phyloP scores from a whole-genome alignment of 1,140 invertebrate genomes.

The Fopius arisanus region DNA sequence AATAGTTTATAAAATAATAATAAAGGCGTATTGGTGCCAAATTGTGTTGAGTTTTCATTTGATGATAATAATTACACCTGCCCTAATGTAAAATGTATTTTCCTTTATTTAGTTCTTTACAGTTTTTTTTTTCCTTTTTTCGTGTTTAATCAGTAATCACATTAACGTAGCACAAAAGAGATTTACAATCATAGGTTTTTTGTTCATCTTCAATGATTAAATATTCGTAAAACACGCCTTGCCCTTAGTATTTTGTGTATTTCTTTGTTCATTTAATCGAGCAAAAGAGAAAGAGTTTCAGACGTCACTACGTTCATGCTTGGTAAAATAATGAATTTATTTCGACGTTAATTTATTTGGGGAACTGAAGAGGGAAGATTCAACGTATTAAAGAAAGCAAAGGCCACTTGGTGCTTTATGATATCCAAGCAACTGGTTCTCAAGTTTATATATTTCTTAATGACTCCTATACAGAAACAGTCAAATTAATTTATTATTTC shows the following conservation, averaged over 20 bases:
- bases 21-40: conserved; percentile 53
- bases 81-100: conserved; percentile 61
- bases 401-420: conserved; percentile 48
- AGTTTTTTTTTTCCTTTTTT: conserved; percentile 54
- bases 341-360: background rate
- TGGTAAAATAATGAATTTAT: conserved; percentile 28
- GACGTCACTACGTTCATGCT: conserved; percentile 52
- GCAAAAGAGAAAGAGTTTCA: conserved; percentile 59
- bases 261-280: conserved; percentile 19
- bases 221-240: conserved; percentile 60
- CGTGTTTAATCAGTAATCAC: conserved; percentile 48
- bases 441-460: conserved; percentile 1
- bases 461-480: conserved; percentile 2
- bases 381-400: conserved; percentile 36
- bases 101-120: conserved; percentile 65
- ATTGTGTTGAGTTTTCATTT: conserved; percentile 23
- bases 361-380: background rate
- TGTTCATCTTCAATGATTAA: conserved; percentile 48
- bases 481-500: conserved; percentile 6
- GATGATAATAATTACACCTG: background rate
- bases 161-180: conserved; percentile 64
- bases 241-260: conserved; percentile 52
- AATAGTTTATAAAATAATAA: conserved; percentile 72
- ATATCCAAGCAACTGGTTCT: conserved; percentile 47
- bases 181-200: conserved; percentile 60